Percentiles rank a stretch among this genome's conserved stretches.
Evolutionary conservation across 2,888 invertebrate species (phyloP).

Genomic region (Elaeidobius kamerunicus): DNA sequence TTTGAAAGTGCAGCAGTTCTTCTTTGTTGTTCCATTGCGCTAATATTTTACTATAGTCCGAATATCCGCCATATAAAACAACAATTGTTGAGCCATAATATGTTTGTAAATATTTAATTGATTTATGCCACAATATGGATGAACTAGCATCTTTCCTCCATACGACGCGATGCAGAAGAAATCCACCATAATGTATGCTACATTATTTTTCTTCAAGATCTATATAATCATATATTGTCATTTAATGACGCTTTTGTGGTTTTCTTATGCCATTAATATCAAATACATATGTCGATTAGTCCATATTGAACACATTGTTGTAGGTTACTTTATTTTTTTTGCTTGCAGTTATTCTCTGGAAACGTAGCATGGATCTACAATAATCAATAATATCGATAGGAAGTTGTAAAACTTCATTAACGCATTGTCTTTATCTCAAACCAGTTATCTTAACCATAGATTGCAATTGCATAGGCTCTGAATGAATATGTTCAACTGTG

Average conservation of each 20-base stretch:
- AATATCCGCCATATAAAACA: conserved; percentile 35
- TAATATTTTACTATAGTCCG: conserved; percentile 37
- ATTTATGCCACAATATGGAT: conserved; percentile 30
- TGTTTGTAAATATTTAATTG: conserved; percentile 27
- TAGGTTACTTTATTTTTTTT: conserved; percentile 30
- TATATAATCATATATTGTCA: conserved; percentile 19
- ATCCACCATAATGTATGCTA: conserved; percentile 35
- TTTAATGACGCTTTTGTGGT: conserved; percentile 4
- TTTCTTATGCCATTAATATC: conserved; percentile 34
- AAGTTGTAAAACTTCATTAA: conserved; percentile 39
- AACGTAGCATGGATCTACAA: conserved; percentile 22
- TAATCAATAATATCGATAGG: conserved; percentile 35
- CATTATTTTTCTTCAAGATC: conserved; percentile 25
- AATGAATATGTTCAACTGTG: too few relatives aligned
- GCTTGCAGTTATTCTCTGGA: conserved; percentile 21
- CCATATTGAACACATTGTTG: conserved; percentile 34
- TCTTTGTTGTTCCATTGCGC: conserved; percentile 44
- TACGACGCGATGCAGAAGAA: conserved; percentile 34
- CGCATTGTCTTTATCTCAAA: conserved; percentile 37
- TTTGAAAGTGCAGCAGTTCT: conserved; percentile 44
- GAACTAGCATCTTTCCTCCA: conserved; percentile 32
- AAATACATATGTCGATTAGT: conserved; percentile 29
- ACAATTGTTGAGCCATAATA: conserved; percentile 26
- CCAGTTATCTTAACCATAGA: conserved; percentile 37
- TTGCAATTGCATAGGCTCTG: too few relatives aligned